Evolutionary conservation across 1,140 invertebrate genomes (phyloP).

Genomic region (Doryteuthis pealeii): DNA sequence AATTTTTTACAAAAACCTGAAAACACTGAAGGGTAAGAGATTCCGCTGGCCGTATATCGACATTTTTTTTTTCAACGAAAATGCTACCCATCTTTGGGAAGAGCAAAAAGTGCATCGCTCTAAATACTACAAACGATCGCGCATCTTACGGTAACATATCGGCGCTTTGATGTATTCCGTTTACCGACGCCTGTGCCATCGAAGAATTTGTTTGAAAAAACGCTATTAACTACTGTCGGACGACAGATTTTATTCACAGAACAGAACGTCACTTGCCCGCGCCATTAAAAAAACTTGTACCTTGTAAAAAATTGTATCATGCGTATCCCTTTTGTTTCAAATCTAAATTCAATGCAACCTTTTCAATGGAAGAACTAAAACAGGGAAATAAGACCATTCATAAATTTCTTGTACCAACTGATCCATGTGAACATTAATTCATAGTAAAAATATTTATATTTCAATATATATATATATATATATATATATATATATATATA

Average conservation of each 20-base stretch:
- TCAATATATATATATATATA: too few species aligned
- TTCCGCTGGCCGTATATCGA: constrained; percentile 53
- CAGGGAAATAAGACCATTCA: not conserved
- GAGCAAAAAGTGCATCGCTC: constrained; percentile 26
- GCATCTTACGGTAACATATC: constrained; percentile 43
- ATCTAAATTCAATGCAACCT: not conserved
- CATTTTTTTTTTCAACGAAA: constrained; percentile 49
- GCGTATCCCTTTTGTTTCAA: not conserved
- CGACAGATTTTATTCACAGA: constrained; percentile 33
- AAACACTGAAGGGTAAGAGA: constrained; percentile 19
- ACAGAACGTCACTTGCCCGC: constrained; percentile 18
- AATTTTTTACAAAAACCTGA: constrained; percentile 33
- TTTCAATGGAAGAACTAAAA: not conserved
- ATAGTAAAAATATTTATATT: too few species aligned
- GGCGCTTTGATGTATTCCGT: constrained; percentile 37
- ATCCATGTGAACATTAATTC: not conserved
- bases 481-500: too few species aligned
- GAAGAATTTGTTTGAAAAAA: constrained; percentile 33
- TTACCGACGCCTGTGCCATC: constrained; percentile 44
- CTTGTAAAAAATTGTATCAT: constrained; percentile 17
- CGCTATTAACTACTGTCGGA: constrained; percentile 32
- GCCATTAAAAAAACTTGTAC: constrained; percentile 7
- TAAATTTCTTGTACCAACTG: not conserved
- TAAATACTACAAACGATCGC: constrained; percentile 24
- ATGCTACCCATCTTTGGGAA: constrained; percentile 48